Conservation (phyloP, 2,113 vertebrate species). For the Tamias sibiricus region DNA sequence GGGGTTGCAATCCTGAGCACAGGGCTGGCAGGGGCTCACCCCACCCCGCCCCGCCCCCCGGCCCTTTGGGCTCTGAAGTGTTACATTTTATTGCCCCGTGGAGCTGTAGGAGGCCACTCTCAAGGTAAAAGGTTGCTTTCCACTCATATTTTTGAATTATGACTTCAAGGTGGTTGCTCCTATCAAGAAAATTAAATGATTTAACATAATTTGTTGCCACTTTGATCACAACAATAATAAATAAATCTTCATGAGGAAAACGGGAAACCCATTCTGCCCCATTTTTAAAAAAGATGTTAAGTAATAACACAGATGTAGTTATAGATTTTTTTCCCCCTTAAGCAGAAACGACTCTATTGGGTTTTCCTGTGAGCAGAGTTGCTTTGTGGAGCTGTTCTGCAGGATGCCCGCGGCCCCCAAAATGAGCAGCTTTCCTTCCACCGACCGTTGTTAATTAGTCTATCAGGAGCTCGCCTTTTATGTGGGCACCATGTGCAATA, state of each 20-base stretch:
- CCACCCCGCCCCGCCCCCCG: not conserved
- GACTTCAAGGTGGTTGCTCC: conserved; percentile 82
- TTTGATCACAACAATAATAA: conserved; percentile 86
- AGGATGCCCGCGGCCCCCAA: conserved; percentile 77
- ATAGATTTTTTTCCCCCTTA: conserved; percentile 8
- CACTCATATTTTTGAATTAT: conserved; percentile 83
- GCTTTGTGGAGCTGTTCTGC: conserved; percentile 70
- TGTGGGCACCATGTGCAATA: conserved; percentile 84
- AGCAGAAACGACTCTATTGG: conserved; percentile 76
- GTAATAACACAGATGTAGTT: conserved; percentile 80
- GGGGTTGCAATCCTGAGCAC: not conserved
- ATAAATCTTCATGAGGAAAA: conserved; percentile 83
- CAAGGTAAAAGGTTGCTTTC: conserved; percentile 74
- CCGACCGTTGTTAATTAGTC: conserved; percentile 82
- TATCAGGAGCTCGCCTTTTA: conserved; percentile 84
- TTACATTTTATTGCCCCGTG: conserved; percentile 77
- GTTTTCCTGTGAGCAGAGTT: conserved; percentile 74
- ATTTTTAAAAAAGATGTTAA: conserved; percentile 83
- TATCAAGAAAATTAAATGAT: conserved; percentile 86
- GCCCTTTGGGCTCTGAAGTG: conserved; percentile 61
- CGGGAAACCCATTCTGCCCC: conserved; percentile 77
- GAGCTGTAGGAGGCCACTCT: conserved; percentile 71
- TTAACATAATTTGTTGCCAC: conserved; percentile 82
- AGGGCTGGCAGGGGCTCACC: not conserved
- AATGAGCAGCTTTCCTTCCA: conserved; percentile 77